Evolutionary conservation across 2,888 invertebrate genomes (phyloP), one percentile per base, ranked within the genome.

Genomic region (Stenodera caucasica): DNA sequence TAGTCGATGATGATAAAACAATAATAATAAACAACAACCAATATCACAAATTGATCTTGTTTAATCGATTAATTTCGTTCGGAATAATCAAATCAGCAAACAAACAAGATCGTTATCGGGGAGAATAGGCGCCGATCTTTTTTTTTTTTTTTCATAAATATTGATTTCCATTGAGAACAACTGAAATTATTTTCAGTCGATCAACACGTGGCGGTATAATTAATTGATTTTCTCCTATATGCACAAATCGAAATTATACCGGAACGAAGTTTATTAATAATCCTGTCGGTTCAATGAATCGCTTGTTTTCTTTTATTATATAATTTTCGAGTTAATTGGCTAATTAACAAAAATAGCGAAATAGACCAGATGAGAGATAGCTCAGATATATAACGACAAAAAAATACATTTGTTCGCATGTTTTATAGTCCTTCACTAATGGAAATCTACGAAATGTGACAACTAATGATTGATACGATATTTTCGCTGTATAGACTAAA

Each of bases 91-190:
- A 49, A 49, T 49, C 45, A 63, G 63, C 58, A 54, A 60, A 62
- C 65, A 67, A 68, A 56, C 62, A 61, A 68, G 68, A 69, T 68
- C 63, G 61, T 53, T 66, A 69, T 69, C 69, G 63, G 21, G 63
- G 58, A 63, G 40, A 60, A 67, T 37, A 8, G 21, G 9, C 26
- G 26, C 26, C 26, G 26, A 26, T 26, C 26, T 7, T 3, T 3
- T 26, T 26, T 7, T 5, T 26, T 26, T n/a, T n/a, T n/a, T n/a
- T n/a, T n/a, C n/a, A n/a, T n/a, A n/a, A n/a, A n/a, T n/a, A n/a
- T n/a, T n/a, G n/a, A n/a, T n/a, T n/a, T n/a, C n/a, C n/a, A n/a
- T n/a, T n/a, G n/a, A n/a, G n/a, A n/a, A n/a, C n/a, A n/a, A n/a
- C 61, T 53, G 54, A 67, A 67, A 69, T 70, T 63, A 68, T 70